Evolutionary conservation across 2,797 vertebrate species (phyloP).

Genomic region (Forpus xanthops): DNA sequence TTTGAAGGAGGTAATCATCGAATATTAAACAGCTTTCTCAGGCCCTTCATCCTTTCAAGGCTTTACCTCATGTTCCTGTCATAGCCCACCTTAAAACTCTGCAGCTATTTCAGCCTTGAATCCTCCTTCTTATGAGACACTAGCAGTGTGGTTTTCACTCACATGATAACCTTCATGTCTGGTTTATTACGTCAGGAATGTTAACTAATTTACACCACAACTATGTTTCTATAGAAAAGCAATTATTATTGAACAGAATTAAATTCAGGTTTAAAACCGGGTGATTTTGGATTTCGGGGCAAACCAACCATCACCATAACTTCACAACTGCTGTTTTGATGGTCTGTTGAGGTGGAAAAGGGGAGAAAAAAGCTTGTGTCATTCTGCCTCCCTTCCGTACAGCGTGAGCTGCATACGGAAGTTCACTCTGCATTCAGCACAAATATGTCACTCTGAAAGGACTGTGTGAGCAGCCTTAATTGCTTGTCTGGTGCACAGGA

Average conservation of each 20-base stretch:
- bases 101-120: background rate
- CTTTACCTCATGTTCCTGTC: background rate
- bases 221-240: background rate
- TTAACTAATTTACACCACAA: background rate
- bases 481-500: conserved; percentile 50
- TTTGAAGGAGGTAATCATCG: background rate
- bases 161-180: background rate
- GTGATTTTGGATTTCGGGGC: background rate
- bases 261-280: background rate
- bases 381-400: background rate
- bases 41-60: background rate
- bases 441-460: conserved; percentile 19
- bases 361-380: background rate
- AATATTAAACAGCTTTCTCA: background rate
- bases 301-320: background rate
- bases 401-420: background rate
- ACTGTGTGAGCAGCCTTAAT: conserved; percentile 48
- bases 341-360: background rate
- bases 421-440: conserved; percentile 22
- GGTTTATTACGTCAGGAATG: background rate
- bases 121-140: background rate
- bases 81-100: background rate
- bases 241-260: background rate
- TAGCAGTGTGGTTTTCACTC: background rate
- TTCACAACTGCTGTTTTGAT: background rate